Conservation (phyloP, 2,888 invertebrate species). For the Dimorphilus gyrociliatus region DNA sequence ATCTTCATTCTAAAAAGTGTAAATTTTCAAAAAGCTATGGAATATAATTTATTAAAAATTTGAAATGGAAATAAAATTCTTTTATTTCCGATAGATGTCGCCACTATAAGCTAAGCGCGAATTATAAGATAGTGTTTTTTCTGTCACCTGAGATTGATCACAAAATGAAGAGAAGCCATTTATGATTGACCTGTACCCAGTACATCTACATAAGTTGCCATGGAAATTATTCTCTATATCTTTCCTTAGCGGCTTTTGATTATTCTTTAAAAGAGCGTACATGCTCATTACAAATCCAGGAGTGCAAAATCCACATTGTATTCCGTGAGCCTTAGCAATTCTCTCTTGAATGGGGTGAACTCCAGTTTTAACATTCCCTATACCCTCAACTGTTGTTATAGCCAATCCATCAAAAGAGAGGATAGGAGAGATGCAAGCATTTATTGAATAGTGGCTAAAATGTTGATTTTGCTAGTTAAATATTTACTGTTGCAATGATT, state of each 20-base stretch:
- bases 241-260: conserved; percentile 52
- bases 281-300: conserved; percentile 95
- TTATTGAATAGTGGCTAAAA: conserved; percentile 21
- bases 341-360: conserved; percentile 38
- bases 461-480: no score
- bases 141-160: no score
- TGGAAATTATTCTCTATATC: conserved; percentile 47
- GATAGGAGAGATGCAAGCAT: conserved; percentile 29
- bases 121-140: no score
- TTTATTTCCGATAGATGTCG: no score
- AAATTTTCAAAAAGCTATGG: no score
- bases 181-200: conserved; percentile 80
- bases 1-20: no score
- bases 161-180: no score
- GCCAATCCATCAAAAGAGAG: conserved; percentile 28
- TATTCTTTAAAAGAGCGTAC: conserved; percentile 65
- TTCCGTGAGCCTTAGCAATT: conserved; percentile 73
- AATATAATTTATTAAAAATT: no score
- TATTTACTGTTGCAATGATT: no score
- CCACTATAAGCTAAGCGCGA: no score
- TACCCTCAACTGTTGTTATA: conserved; percentile 33
- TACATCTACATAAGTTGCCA: conserved; percentile 72
- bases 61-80: no score
- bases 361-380: conserved; percentile 22
- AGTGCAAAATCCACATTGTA: conserved; percentile 87